Base-by-base conservation (phyloP, 2,113 vertebrate species). In the Malaclemys terrapin region DNA sequence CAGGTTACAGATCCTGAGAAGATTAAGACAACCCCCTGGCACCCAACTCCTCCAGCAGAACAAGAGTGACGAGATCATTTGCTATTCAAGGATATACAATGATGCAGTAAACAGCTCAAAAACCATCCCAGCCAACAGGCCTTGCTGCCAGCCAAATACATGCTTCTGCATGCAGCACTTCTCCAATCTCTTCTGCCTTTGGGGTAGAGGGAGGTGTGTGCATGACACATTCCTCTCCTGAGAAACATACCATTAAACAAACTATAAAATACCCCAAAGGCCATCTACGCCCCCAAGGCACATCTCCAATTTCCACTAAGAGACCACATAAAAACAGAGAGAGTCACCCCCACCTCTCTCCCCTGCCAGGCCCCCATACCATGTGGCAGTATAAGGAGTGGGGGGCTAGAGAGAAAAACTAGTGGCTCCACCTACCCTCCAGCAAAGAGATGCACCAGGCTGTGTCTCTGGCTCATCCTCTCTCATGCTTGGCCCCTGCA, bases 401-500 rank as follows among this genome's bases (percentile, higher is more conserved):
- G 22, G 22, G 10, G 22, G 25, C 17, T 13, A 35, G 8, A 31
- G 42, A 35, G 13, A 45, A 19, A 62, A 10, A 11, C 8, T 6
- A 17, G 12, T 7, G 1, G 3, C 20, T 14, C 12, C 72, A 95
- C 96, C 38, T 97, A 99, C 99, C 99, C 99, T 98, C 99, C 99
- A 2, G 99, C 99, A 97, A 99, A 99, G 88, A 99, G 98, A 98
- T 99, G 99, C 98, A 99, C 99, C 97, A 99, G 95, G 80, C 99
- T 99, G 97, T 99, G 99, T 97, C 99, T 99, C 98, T 99, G 99
- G 98, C 98, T 99, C 99, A 99, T 99, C 96, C 98, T 99, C 98
- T 98, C 98, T 98, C 98, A 99, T 59, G 57, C 57, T 59, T 59
- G 16, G 20, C 12, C 57, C 53, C 42, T 42, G 24, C 9, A 8